Percentiles rank a stretch among this genome's conserved stretches.
These are phyloP conservation scores for Vannuccia rotundouncinata DNA, from an alignment of 2,888 invertebrate genomes.

Conservation along the genomic window DNA sequence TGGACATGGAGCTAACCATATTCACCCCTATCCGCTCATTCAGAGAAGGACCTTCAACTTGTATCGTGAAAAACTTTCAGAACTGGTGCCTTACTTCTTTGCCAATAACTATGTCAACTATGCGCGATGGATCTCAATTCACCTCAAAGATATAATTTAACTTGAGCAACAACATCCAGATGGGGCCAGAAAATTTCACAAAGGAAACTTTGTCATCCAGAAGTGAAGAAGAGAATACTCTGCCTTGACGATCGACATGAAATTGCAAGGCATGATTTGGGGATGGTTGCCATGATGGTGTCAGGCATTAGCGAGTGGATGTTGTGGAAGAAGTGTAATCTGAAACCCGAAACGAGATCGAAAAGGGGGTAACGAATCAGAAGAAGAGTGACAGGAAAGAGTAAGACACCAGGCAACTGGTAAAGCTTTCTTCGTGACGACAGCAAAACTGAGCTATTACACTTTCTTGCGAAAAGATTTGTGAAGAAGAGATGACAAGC, in stretches of 20 bases:
- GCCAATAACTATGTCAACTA: slow-evolving; percentile 43
- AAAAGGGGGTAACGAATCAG: slow-evolving; percentile 39
- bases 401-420: slow-evolving; percentile 40
- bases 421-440: slow-evolving; percentile 38
- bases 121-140: slow-evolving; percentile 44
- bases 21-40: too few relatives aligned
- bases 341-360: too few relatives aligned
- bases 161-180: slow-evolving; percentile 41
- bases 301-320: too few relatives aligned
- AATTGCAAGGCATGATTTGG: too few relatives aligned
- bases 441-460: too few relatives aligned
- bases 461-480: too few relatives aligned
- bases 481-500: not conserved
- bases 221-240: slow-evolving; percentile 43
- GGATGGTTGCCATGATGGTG: too few relatives aligned
- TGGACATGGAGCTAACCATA: too few relatives aligned
- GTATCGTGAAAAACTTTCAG: slow-evolving; percentile 39
- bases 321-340: too few relatives aligned
- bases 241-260: slow-evolving; percentile 43
- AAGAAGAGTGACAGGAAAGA: slow-evolving; percentile 35
- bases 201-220: slow-evolving; percentile 42
- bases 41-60: too few relatives aligned
- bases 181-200: slow-evolving; percentile 41
- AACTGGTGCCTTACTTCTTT: slow-evolving; percentile 43
- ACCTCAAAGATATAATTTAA: slow-evolving; percentile 42